phyloP scores from a whole-genome alignment of 2,888 invertebrate genomes.

The Epinotia brunnichana region DNA sequence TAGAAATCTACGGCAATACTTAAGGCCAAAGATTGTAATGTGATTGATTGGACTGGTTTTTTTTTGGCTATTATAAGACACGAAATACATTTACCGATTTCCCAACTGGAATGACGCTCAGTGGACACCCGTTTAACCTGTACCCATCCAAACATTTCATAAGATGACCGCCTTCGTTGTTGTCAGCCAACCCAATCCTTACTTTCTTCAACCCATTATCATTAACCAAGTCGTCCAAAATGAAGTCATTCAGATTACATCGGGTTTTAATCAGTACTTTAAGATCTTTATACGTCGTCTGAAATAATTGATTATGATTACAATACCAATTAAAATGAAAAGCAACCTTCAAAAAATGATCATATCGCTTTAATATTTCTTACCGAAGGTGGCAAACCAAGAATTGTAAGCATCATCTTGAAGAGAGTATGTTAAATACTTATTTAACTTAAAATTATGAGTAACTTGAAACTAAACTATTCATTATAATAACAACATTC shows the following conservation, averaged over 20 bases:
- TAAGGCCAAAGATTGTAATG: too few species aligned
- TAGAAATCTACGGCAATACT: too few species aligned
- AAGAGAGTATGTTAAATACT: slow-evolving; percentile 4
- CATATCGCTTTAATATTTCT: slow-evolving; percentile 39
- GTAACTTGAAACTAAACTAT: neutral
- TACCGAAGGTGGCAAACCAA: slow-evolving; percentile 69
- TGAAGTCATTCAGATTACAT: slow-evolving; percentile 70
- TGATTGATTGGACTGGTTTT: too few species aligned
- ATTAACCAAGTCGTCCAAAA: slow-evolving; percentile 65
- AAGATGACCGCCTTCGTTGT: slow-evolving; percentile 64
- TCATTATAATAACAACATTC: slow-evolving; percentile 7
- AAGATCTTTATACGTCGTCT: slow-evolving; percentile 72
- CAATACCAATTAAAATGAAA: neutral
- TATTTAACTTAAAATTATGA: neutral
- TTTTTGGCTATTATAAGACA: neutral
- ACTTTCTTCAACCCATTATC: slow-evolving; percentile 69
- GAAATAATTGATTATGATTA: slow-evolving; percentile 49
- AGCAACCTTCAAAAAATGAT: slow-evolving; percentile 8
- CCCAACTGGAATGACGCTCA: slow-evolving; percentile 65
- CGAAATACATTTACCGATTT: slow-evolving; percentile 53
- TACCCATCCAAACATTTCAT: slow-evolving; percentile 70
- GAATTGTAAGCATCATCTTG: slow-evolving; percentile 76
- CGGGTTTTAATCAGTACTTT: slow-evolving; percentile 67
- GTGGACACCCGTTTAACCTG: slow-evolving; percentile 58
- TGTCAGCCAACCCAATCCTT: slow-evolving; percentile 68